phyloP scores from a whole-genome alignment of 2,113 vertebrate genomes.

The Carettochelys insculpta region DNA sequence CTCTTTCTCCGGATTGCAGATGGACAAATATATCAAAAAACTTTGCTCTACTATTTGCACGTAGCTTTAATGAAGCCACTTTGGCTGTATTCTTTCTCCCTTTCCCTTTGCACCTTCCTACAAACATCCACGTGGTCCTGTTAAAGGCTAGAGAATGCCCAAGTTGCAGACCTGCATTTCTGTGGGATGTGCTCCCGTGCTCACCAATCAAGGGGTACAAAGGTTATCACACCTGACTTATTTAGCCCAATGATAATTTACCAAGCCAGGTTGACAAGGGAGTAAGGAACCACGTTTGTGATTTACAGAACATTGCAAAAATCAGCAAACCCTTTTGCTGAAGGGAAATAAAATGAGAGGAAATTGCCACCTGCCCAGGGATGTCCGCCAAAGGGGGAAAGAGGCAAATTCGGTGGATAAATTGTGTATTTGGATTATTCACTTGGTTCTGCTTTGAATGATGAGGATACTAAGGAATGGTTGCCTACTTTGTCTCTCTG shows the following conservation, averaged over 20 bases:
- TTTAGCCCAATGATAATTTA: not conserved
- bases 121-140: not conserved
- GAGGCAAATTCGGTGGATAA: not conserved
- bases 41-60: not conserved
- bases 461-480: fast-evolving
- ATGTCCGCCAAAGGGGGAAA: not conserved
- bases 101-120: not conserved
- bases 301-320: not conserved
- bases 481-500: not conserved
- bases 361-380: constrained; percentile 37
- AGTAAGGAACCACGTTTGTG: not conserved
- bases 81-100: not conserved
- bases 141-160: not conserved
- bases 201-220: not conserved
- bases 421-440: not conserved
- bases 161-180: not conserved
- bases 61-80: not conserved
- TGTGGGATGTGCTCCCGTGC: not conserved
- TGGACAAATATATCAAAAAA: not conserved
- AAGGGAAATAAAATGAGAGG: constrained; percentile 3
- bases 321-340: not conserved
- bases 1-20: not conserved
- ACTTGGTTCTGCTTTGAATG: not conserved
- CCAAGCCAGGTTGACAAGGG: not conserved
- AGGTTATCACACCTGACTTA: not conserved